Evolutionary conservation across 2,797 vertebrate genomes (phyloP).

Genomic region (Melanotaenia nigrans): DNA sequence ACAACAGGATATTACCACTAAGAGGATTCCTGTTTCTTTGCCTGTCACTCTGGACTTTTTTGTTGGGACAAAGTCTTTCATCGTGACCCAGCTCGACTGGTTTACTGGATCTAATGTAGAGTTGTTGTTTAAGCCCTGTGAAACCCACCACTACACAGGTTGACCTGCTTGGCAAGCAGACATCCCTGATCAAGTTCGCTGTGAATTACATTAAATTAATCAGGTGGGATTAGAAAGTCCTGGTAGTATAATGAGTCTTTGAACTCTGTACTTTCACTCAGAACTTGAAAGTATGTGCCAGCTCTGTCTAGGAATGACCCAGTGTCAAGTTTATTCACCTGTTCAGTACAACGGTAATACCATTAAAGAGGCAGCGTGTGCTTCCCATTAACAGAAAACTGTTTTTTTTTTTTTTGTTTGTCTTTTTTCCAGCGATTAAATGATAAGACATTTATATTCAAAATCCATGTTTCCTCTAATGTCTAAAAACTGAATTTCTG

Average conservation of each 20-base stretch:
- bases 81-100: conserved; percentile 67
- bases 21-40: conserved; percentile 77
- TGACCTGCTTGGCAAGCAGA: conserved; percentile 63
- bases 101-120: conserved; percentile 55
- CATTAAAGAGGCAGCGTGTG: background rate
- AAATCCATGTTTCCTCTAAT: background rate
- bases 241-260: conserved; percentile 25
- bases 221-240: conserved; percentile 63
- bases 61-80: conserved; percentile 60
- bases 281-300: conserved; percentile 38
- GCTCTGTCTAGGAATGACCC: conserved; percentile 33
- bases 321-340: conserved; percentile 38
- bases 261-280: conserved; percentile 45
- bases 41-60: conserved; percentile 57
- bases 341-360: conserved; percentile 5
- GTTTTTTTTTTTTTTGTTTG: background rate
- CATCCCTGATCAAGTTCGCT: conserved; percentile 24
- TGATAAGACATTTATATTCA: too few species aligned
- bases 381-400: background rate
- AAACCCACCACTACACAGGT: conserved; percentile 44
- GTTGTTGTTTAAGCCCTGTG: conserved; percentile 63
- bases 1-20: conserved; percentile 74
- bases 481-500: background rate
- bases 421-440: background rate
- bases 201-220: conserved; percentile 49